These are phyloP conservation scores for Cynopterus sphinx DNA, from an alignment of 2,797 vertebrate species.

Conservation along the genomic window DNA sequence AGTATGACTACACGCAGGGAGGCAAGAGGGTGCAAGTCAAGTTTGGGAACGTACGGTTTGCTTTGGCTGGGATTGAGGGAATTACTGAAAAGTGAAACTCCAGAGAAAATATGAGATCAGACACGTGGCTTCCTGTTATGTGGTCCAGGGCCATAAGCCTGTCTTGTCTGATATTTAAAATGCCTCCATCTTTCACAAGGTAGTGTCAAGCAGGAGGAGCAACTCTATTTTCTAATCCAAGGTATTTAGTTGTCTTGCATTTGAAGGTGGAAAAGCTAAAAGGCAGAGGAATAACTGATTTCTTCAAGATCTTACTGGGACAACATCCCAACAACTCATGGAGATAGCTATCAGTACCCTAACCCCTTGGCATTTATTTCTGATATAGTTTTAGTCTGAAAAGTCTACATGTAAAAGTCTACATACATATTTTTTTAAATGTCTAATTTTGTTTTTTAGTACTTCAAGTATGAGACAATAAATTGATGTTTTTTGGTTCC, in stretches of 20 bases:
- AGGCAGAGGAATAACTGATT: not conserved
- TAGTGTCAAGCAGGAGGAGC: not conserved
- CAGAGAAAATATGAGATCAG: not conserved
- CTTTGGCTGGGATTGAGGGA: not conserved
- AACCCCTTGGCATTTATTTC: not conserved
- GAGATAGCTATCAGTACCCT: not conserved
- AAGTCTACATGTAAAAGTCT: not conserved
- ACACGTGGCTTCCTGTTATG: not conserved
- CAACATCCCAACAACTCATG: not conserved
- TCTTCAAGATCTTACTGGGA: not conserved
- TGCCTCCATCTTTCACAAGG: not conserved
- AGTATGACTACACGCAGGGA: not conserved
- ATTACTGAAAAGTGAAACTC: not conserved
- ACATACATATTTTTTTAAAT: not conserved
- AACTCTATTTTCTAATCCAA: not conserved
- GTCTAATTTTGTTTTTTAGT: not conserved
- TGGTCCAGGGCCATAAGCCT: not conserved
- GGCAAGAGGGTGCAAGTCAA: not conserved
- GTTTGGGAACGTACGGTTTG: not conserved
- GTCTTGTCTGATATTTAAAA: not conserved
- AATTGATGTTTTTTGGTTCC: not conserved
- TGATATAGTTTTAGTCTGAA: not conserved
- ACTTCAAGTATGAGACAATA: not conserved
- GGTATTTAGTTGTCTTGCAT: not conserved
- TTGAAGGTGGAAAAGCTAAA: not conserved